Conservation (phyloP, 2,888 invertebrate genomes). For the Aphidius colemani region DNA sequence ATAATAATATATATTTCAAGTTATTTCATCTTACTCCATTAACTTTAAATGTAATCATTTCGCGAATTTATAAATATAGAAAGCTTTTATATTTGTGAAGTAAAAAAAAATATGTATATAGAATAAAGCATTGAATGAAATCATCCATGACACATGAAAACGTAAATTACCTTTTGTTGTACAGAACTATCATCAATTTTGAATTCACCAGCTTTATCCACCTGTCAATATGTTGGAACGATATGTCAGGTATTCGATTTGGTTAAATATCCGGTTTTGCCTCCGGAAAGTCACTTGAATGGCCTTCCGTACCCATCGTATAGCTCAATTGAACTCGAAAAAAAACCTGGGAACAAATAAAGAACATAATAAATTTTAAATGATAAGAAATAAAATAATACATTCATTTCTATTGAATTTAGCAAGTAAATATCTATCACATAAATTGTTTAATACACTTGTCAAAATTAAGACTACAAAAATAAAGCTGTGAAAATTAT, state of each 20-base stretch:
- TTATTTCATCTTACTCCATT: too few relatives aligned
- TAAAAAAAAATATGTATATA: constrained; percentile 6
- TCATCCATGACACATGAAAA: constrained; percentile 33
- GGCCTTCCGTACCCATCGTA: background rate
- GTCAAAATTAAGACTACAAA: too few relatives aligned
- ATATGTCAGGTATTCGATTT: constrained; percentile 41
- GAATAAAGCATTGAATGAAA: constrained; percentile 11
- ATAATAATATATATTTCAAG: too few relatives aligned
- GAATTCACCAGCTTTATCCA: constrained; percentile 9
- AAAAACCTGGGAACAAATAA: constrained; percentile 2
- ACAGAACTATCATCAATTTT: background rate
- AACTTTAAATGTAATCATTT: too few relatives aligned
- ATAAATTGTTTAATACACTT: too few relatives aligned
- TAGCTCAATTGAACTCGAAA: background rate
- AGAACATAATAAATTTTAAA: background rate
- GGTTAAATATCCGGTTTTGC: constrained; percentile 45
- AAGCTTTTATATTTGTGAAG: background rate
- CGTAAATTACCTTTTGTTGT: constrained; percentile 41
- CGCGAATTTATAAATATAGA: background rate
- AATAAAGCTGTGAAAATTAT: too few relatives aligned
- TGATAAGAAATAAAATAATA: background rate
- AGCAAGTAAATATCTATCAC: background rate
- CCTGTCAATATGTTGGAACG: constrained; percentile 40
- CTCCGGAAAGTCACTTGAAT: constrained; percentile 26
- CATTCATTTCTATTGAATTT: constrained; percentile 1